A percentile compares a stretch with the other conserved stretches of the same genome.
Conservation (phyloP, 2,888 invertebrate genomes). For the Pterobdella sp. region DNA sequence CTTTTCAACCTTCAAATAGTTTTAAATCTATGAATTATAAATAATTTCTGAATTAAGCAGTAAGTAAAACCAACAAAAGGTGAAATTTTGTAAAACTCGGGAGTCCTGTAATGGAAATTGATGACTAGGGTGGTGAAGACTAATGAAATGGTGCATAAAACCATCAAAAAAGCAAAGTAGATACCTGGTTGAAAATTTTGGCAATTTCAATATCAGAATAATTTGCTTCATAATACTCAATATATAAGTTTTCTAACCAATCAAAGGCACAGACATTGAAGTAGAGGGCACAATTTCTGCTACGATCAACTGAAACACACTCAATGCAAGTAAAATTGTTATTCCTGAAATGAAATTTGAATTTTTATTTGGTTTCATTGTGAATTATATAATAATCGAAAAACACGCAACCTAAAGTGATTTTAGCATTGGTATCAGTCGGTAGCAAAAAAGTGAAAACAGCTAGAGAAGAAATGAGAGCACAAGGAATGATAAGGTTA, state of each 20-base stretch:
- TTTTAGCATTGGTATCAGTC: constrained; percentile 31
- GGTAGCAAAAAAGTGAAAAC: constrained; percentile 30
- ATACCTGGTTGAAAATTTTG: constrained; percentile 65
- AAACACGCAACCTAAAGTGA: constrained; percentile 28
- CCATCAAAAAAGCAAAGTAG: constrained; percentile 97
- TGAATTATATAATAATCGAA: not conserved
- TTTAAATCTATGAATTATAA: no score
- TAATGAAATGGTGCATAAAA: constrained; percentile 94
- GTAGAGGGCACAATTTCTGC: constrained; percentile 39
- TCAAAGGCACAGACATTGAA: constrained; percentile 38
- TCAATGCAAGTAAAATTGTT: constrained; percentile 38
- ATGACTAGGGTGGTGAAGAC: constrained; percentile 91
- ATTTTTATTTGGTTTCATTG: not conserved
- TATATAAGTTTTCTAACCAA: constrained; percentile 33
- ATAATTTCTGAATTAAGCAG: not conserved
- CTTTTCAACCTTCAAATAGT: constrained; percentile 36
- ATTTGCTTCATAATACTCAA: not conserved
- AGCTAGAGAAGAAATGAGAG: constrained; percentile 33
- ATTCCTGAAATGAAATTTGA: constrained; percentile 32
- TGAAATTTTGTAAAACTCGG: constrained; percentile 70
- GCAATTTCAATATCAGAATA: not conserved
- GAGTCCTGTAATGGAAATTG: constrained; percentile 90
- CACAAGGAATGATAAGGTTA: constrained; percentile 34
- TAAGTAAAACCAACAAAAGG: constrained; percentile 50
- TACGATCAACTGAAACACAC: constrained; percentile 39